Percentiles rank a stretch among this genome's conserved stretches.
These are phyloP conservation scores for Exephanes ischioxanthus DNA, from an alignment of 2,888 invertebrate species.

Conservation along the genomic window DNA sequence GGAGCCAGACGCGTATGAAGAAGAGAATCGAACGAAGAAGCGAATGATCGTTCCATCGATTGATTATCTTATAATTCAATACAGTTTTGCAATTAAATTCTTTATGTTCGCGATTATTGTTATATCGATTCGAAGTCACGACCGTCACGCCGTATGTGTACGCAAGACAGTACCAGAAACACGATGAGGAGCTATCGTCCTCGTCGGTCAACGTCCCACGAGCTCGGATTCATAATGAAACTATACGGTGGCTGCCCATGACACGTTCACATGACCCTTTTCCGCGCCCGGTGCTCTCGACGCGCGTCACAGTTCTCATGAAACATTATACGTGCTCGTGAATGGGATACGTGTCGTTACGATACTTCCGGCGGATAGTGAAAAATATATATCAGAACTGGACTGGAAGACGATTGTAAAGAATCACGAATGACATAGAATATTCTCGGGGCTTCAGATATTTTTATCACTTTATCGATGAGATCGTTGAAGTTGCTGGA, in stretches of 20 bases:
- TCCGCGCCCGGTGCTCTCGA: constrained; percentile 73
- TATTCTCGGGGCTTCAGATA: neutral
- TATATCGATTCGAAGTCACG: constrained; percentile 54
- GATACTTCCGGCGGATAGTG: constrained; percentile 83
- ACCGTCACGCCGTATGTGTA: constrained; percentile 42
- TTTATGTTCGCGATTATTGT: constrained; percentile 27
- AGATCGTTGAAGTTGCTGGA: neutral
- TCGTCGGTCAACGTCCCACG: constrained; percentile 81
- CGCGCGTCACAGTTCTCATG: constrained; percentile 83
- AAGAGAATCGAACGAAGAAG: constrained; percentile 51
- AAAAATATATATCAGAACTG: constrained; percentile 50
- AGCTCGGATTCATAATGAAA: constrained; percentile 79
- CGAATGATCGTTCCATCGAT: constrained; percentile 42
- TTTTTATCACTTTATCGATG: constrained; percentile 25
- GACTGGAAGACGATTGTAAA: constrained; percentile 38
- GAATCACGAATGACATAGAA: constrained; percentile 20
- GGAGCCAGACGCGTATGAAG: constrained; percentile 8
- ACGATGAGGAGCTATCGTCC: constrained; percentile 41
- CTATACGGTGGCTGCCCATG: constrained; percentile 81
- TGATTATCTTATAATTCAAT: constrained; percentile 59
- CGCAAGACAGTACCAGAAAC: constrained; percentile 61
- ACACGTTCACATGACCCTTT: constrained; percentile 84
- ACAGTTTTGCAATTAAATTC: constrained; percentile 57
- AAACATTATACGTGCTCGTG: constrained; percentile 81
- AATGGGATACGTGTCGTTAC: constrained; percentile 82